Percentiles rank a stretch among this genome's conserved stretches.
phyloP scores from a whole-genome alignment of 2,113 vertebrate species.

The Rana temporaria region DNA sequence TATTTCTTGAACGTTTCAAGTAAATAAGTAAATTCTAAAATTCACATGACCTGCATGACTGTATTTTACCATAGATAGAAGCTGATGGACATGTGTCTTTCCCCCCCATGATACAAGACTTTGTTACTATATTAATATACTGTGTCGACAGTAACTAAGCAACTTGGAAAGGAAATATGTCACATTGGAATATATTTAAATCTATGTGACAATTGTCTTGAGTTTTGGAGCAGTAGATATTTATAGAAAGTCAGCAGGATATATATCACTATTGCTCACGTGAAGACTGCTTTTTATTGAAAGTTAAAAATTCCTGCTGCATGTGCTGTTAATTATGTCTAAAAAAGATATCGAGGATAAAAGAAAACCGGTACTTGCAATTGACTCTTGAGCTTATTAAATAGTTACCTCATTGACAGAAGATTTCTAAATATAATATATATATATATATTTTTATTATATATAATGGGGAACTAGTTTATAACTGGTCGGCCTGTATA shows the following conservation, averaged over 20 bases:
- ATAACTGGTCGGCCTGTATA: too few species aligned
- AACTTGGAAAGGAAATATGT: conserved; percentile 44
- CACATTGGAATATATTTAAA: conserved; percentile 21
- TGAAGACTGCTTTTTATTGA: background rate
- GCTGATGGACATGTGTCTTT: conserved; percentile 6
- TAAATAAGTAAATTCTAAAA: background rate
- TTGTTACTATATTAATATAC: conserved; percentile 35
- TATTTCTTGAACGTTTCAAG: too few species aligned
- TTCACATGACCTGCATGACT: background rate
- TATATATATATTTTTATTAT: too few species aligned
- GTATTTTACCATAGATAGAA: background rate
- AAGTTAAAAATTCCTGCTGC: too few species aligned
- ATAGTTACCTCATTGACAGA: too few species aligned
- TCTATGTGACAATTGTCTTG: conserved; percentile 28
- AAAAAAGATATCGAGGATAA: too few species aligned
- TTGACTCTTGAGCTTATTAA: too few species aligned
- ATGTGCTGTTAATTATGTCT: too few species aligned
- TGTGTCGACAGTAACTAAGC: conserved; percentile 33
- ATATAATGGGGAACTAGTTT: too few species aligned
- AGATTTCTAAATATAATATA: too few species aligned
- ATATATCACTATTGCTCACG: background rate
- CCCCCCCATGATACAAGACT: background rate
- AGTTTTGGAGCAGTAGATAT: conserved; percentile 19
- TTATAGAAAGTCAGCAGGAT: conserved; percentile 27
- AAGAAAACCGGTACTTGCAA: too few species aligned